Conservation (phyloP, 2,113 vertebrate species). For the Progne subis region DNA sequence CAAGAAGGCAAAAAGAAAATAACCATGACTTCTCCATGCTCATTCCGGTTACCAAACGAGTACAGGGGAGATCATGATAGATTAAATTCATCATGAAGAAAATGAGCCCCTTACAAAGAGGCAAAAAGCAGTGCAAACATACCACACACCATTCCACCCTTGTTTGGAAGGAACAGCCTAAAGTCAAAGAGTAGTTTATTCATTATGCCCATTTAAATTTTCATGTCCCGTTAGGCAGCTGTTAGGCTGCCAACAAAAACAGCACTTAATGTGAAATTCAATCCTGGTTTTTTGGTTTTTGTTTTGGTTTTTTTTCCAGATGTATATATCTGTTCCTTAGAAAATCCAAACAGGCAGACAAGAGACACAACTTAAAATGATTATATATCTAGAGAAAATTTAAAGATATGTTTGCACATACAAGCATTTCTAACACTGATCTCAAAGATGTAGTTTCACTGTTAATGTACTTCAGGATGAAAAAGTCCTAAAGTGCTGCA, state of each 20-base stretch:
- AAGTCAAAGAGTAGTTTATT: background rate
- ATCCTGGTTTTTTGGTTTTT: background rate
- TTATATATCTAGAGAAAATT: background rate
- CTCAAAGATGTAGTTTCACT: background rate
- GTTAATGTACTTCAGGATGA: background rate
- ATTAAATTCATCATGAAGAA: background rate
- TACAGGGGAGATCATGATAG: background rate
- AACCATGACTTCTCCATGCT: accelerated
- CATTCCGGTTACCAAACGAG: background rate
- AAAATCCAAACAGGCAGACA: background rate
- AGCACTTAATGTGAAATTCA: background rate
- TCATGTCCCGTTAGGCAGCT: background rate
- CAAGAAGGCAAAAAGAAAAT: background rate
- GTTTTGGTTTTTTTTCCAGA: background rate
- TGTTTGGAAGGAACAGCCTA: background rate
- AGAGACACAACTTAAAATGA: background rate
- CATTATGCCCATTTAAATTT: background rate
- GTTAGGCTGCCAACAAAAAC: background rate
- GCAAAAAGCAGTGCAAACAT: background rate
- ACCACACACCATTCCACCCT: background rate
- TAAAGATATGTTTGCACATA: accelerated
- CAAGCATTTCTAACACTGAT: background rate
- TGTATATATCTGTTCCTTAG: background rate
- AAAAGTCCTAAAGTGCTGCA: background rate
- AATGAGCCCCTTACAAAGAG: background rate